phyloP scores from a whole-genome alignment of 2,888 invertebrate genomes.

The Lomographa bimaculata region DNA sequence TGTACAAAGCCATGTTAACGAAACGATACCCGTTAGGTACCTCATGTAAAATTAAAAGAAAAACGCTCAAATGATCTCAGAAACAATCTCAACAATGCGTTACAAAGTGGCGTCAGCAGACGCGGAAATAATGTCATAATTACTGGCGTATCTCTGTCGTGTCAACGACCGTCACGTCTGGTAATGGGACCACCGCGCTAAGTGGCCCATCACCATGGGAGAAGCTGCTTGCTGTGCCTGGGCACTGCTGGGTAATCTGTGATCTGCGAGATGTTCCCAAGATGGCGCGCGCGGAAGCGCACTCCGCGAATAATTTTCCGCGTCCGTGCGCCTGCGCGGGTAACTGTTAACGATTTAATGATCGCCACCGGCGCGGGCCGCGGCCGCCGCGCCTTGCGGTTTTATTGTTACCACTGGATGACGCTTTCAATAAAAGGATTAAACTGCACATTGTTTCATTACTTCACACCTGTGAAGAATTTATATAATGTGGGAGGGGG shows the following conservation, averaged over 20 bases:
- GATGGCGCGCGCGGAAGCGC: conserved; percentile 56
- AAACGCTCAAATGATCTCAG: neutral
- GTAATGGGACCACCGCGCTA: conserved; percentile 4
- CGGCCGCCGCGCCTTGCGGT: conserved; percentile 19
- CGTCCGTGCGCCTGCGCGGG: conserved; percentile 55
- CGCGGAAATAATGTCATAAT: conserved; percentile 31
- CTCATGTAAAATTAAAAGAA: neutral
- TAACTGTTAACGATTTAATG: conserved; percentile 72
- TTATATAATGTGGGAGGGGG: too few relatives aligned
- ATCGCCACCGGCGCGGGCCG: conserved; percentile 42
- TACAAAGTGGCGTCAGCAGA: conserved; percentile 8
- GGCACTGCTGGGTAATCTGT: neutral
- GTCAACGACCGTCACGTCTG: conserved; percentile 23
- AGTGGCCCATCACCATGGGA: conserved; percentile 14
- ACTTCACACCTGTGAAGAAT: too few relatives aligned
- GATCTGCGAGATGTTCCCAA: conserved; percentile 26
- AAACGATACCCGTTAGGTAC: too few relatives aligned
- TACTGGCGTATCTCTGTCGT: conserved; percentile 17
- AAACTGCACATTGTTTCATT: too few relatives aligned
- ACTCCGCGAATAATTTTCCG: conserved; percentile 74
- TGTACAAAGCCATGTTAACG: too few relatives aligned
- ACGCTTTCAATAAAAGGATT: conserved; percentile 1
- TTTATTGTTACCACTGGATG: conserved; percentile 21
- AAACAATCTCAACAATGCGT: conserved; percentile 4
- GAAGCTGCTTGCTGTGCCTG: neutral